Base-by-base conservation (phyloP, 2,797 vertebrate genomes). In the Ibycter americanus region DNA sequence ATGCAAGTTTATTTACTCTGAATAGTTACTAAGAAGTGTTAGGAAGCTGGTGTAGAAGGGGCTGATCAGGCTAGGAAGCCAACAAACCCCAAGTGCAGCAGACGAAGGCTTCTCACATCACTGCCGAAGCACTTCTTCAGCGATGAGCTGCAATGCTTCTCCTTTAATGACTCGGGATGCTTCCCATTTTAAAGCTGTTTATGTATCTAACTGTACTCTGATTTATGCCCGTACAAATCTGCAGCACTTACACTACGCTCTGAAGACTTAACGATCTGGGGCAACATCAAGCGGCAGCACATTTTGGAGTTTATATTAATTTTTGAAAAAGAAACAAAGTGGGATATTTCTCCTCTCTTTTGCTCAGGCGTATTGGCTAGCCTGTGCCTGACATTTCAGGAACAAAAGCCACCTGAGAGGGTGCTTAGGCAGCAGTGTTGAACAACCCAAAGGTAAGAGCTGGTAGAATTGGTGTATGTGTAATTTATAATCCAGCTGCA, bases 171-270 rank as follows among this genome's bases (percentile, higher is more conserved):
- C 63, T 44, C 0, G 0, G 29, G 21, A 19, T 51, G 11, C 44
- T 95, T 83, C 46, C 65, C 11, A 6, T 36, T 89, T 90, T 59
- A 65, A 88, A 96, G 65, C 27, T 83, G 44, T 68, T 87, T 72
- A 4, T 65, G 25, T 49, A 11, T 44, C 49, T 89, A 31, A 46
- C 26, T 6, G 1, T 25, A 12, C 49, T 71, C 66, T 89, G 87
- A 89, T 92, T 92, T 76, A 85, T 40, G 47, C 42, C 82, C 1
- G 0, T 72, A 42, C 29, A 38, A 82, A 56, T 73, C 71, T 46
- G 46, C 34, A 49, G 32, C 78, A 38, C 42, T 62, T 70, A 40
- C 49, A 38, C 26, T 0, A 8, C 0, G 0, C 58, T 76, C 55
- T 51, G 36, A 88, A 74, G 63, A 5, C 51, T 87, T 87, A 93